Evolutionary conservation across 2,113 vertebrate species (phyloP).

Genomic region (Tragelaphus buxtoni): DNA sequence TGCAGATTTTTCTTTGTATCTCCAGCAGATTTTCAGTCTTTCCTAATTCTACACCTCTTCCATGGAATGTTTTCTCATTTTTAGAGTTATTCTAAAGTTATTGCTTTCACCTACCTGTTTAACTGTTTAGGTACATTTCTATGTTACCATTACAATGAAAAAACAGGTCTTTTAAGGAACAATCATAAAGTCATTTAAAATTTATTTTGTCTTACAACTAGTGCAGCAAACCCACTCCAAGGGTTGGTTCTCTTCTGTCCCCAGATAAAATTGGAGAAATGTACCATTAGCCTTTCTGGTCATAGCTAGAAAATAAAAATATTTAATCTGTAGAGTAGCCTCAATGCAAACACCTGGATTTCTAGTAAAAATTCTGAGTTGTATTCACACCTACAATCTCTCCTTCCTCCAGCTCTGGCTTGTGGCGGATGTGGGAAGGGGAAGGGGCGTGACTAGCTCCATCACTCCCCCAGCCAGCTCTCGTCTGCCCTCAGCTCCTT

Average conservation of each 20-base stretch:
- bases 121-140: neutral
- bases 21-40: neutral
- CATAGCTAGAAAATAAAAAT: constrained; percentile 9
- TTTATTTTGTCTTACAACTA: neutral
- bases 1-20: neutral
- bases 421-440: no score
- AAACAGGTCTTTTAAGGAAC: neutral
- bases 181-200: neutral
- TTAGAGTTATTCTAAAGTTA: neutral
- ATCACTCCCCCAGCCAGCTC: neutral
- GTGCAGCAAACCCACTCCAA: neutral
- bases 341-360: neutral
- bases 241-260: neutral
- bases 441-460: neutral
- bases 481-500: neutral
- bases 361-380: neutral
- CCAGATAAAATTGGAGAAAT: neutral
- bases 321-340: neutral
- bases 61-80: neutral
- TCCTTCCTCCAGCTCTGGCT: neutral
- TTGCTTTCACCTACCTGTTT: neutral
- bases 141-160: neutral
- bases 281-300: neutral
- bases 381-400: neutral
- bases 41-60: neutral